These are phyloP conservation scores for Dromas ardeola DNA, from an alignment of 2,113 vertebrate species.

Conservation along the genomic window DNA sequence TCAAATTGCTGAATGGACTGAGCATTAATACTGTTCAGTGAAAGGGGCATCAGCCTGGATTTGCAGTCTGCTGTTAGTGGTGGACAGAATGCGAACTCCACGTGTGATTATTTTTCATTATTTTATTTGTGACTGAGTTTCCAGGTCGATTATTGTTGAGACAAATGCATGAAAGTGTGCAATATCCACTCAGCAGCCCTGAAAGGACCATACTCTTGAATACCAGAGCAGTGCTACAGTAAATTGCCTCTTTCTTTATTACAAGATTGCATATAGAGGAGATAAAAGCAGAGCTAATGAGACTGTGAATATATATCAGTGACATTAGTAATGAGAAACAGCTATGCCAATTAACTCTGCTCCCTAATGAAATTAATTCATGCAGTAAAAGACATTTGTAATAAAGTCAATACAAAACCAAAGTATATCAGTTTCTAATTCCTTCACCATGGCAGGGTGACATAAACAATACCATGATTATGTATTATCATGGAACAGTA, in stretches of 20 bases:
- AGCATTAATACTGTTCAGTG: background rate
- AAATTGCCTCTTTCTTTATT: conserved; percentile 32
- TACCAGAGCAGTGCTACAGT: background rate
- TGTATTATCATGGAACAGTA: background rate
- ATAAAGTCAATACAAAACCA: background rate
- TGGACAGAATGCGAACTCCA: background rate
- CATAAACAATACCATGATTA: background rate
- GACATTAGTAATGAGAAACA: background rate
- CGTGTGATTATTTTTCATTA: background rate
- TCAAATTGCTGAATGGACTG: background rate
- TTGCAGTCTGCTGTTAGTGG: background rate
- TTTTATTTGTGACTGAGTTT: background rate
- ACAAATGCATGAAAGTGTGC: background rate
- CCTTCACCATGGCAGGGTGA: background rate
- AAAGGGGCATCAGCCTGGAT: background rate
- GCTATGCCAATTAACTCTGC: background rate
- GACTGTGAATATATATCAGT: background rate
- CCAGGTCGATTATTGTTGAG: background rate
- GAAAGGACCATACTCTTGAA: background rate
- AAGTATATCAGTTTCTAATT: background rate
- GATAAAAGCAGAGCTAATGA: background rate
- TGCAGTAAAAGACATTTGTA: background rate
- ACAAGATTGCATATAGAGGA: background rate
- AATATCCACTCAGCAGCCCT: background rate
- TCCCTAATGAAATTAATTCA: conserved; percentile 5